A percentile compares a stretch with the other conserved stretches of the same genome.
Evolutionary conservation across 1,140 invertebrate genomes (phyloP).

Genomic region (Procambarus virginalis): DNA sequence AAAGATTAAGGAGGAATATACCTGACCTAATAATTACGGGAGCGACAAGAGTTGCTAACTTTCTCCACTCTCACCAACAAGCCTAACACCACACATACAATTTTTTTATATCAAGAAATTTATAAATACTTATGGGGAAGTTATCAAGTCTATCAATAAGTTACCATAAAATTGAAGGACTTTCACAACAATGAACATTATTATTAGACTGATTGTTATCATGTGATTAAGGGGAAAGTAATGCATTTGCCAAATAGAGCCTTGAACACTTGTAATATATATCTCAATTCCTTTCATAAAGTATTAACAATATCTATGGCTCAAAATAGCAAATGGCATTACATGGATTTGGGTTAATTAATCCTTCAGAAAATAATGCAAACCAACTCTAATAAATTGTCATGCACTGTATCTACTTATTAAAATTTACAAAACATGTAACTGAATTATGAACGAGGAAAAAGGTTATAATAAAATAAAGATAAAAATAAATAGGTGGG

Average conservation of each 20-base stretch:
- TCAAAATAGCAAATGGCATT: slow-evolving; percentile 47
- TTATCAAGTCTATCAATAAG: slow-evolving; percentile 37
- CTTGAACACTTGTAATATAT: slow-evolving; percentile 33
- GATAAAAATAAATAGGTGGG: background rate
- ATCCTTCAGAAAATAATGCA: background rate
- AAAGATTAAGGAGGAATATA: slow-evolving; percentile 51
- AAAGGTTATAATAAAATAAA: no score
- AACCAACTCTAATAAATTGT: slow-evolving; percentile 4
- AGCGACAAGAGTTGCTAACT: slow-evolving; percentile 51
- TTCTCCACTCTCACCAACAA: slow-evolving; percentile 48
- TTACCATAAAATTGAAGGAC: slow-evolving; percentile 41
- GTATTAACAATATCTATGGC: slow-evolving; percentile 45
- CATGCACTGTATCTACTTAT: slow-evolving; percentile 13
- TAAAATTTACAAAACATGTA: background rate
- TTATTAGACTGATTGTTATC: slow-evolving; percentile 48
- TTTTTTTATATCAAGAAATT: slow-evolving; percentile 39
- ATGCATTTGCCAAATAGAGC: slow-evolving; percentile 36
- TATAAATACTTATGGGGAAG: slow-evolving; percentile 40
- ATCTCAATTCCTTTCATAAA: slow-evolving; percentile 38
- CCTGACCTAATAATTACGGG: slow-evolving; percentile 50
- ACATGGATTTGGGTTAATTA: slow-evolving; percentile 26
- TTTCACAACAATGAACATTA: slow-evolving; percentile 45
- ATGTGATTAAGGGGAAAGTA: slow-evolving; percentile 35
- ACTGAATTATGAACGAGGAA: no score
- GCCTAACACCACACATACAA: slow-evolving; percentile 51